Percentiles rank a stretch among this genome's conserved stretches.
phyloP scores from a whole-genome alignment of 2,797 vertebrate genomes.

The Microctenopoma lineatum region DNA sequence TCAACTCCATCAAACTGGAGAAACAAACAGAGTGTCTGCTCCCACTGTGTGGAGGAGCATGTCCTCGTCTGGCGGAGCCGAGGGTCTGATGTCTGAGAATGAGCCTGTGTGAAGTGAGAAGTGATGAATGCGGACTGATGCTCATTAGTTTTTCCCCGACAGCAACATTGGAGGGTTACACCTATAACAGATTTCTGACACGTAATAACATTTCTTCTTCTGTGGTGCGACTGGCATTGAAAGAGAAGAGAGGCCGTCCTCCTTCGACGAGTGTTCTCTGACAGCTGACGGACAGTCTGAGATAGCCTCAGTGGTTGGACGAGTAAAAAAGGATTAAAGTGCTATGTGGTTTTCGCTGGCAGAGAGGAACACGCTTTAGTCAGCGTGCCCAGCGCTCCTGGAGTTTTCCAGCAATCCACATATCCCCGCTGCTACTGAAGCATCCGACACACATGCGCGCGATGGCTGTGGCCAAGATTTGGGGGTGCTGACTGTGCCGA shows the following conservation, averaged over 20 bases:
- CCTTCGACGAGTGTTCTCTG: constrained; percentile 48
- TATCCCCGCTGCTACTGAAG: constrained; percentile 56
- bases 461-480: constrained; percentile 56
- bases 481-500: constrained; percentile 29
- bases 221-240: constrained; percentile 47
- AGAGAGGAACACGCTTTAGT: constrained; percentile 58
- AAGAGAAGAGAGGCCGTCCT: constrained; percentile 38
- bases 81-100: constrained; percentile 20
- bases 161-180: constrained; percentile 60
- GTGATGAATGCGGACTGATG: constrained; percentile 64
- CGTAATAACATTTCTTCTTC: constrained; percentile 53
- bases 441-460: constrained; percentile 57
- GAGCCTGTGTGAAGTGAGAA: constrained; percentile 34
- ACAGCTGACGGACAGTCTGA: constrained; percentile 74
- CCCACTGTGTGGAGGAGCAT: constrained; percentile 47
- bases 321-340: constrained; percentile 73
- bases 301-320: constrained; percentile 52
- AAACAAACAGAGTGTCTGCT: constrained; percentile 65
- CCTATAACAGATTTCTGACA: constrained; percentile 51
- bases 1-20: constrained; percentile 65
- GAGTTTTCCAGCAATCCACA: constrained; percentile 46
- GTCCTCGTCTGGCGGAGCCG: constrained; percentile 42
- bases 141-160: constrained; percentile 68
- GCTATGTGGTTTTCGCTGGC: constrained; percentile 66
- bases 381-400: constrained; percentile 61